Conservation (phyloP, 64 coral and sea anemone genomes). For the Montipora foliosa region DNA sequence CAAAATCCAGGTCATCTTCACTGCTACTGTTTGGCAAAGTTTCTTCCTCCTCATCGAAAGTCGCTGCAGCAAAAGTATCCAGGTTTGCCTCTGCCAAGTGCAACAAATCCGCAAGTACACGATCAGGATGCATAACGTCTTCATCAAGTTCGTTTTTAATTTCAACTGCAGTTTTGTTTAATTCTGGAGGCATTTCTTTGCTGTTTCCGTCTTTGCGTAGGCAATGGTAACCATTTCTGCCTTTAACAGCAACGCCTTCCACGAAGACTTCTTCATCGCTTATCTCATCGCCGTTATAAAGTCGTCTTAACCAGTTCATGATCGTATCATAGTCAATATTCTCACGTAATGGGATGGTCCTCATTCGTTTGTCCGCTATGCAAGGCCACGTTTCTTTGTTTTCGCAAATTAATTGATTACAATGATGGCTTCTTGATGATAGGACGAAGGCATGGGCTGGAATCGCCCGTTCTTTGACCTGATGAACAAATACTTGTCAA, state of each 20-base stretch:
- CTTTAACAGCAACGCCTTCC: neutral
- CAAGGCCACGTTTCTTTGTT: slow-evolving; percentile 52
- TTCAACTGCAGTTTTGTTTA: neutral
- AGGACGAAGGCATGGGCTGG: slow-evolving; percentile 83
- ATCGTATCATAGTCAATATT: slow-evolving; percentile 6
- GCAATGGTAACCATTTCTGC: slow-evolving; percentile 20
- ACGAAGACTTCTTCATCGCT: slow-evolving; percentile 1
- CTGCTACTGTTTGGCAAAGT: neutral
- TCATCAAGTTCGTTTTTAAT: neutral
- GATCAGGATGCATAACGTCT: neutral
- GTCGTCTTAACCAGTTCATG: slow-evolving; percentile 50
- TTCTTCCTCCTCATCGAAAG: neutral
- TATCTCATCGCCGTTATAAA: slow-evolving; percentile 27
- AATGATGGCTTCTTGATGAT: slow-evolving; percentile 77
- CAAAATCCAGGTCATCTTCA: neutral
- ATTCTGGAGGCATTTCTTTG: neutral
- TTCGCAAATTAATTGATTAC: slow-evolving; percentile 59
- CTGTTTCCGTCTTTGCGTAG: neutral
- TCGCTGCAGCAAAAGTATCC: slow-evolving; percentile 11
- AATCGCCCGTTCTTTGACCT: slow-evolving; percentile 67
- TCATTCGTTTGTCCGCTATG: neutral
- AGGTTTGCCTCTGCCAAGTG: neutral
- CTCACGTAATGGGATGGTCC: slow-evolving; percentile 40
- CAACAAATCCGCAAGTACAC: neutral
- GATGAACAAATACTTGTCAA: neutral